phyloP scores from a whole-genome alignment of 2,797 vertebrate species.

The Eulemur rubriventer region DNA sequence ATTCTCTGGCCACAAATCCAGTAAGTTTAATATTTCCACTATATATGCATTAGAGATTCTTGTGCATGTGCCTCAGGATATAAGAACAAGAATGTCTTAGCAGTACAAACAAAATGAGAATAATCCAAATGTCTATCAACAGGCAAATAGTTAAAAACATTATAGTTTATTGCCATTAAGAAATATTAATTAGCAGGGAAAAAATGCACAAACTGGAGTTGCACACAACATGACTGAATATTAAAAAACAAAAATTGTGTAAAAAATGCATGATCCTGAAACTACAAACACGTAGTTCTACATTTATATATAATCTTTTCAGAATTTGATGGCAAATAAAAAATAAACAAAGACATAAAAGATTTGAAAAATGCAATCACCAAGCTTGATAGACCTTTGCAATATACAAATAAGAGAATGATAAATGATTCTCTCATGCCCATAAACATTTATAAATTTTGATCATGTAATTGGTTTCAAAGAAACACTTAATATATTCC shows the following conservation, averaged over 20 bases:
- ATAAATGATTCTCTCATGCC: not conserved
- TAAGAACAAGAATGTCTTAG: slow-evolving; percentile 26
- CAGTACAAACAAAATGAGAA: not conserved
- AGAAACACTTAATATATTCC: not conserved
- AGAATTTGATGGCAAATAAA: not conserved
- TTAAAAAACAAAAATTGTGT: not conserved
- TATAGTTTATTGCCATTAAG: not conserved
- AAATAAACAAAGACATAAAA: not conserved
- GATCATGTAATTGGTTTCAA: not conserved
- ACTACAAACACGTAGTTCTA: not conserved
- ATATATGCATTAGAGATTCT: not conserved
- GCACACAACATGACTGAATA: not conserved
- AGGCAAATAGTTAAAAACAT: not conserved
- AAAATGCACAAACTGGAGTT: not conserved
- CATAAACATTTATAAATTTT: not conserved
- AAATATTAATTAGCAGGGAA: not conserved
- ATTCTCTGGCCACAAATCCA: slow-evolving; percentile 39
- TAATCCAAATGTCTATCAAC: not conserved
- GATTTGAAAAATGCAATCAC: not conserved
- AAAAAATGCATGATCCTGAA: not conserved
- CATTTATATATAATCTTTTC: not conserved
- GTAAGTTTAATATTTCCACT: slow-evolving; percentile 46
- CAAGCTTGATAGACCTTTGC: not conserved
- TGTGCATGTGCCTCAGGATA: not conserved
- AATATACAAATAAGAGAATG: not conserved